A percentile compares a stretch with the other conserved stretches of the same genome.
Conservation (phyloP, 30 jellyfish, hydroid and myxozoan genomes). For the Haliclystus octoradiatus region DNA sequence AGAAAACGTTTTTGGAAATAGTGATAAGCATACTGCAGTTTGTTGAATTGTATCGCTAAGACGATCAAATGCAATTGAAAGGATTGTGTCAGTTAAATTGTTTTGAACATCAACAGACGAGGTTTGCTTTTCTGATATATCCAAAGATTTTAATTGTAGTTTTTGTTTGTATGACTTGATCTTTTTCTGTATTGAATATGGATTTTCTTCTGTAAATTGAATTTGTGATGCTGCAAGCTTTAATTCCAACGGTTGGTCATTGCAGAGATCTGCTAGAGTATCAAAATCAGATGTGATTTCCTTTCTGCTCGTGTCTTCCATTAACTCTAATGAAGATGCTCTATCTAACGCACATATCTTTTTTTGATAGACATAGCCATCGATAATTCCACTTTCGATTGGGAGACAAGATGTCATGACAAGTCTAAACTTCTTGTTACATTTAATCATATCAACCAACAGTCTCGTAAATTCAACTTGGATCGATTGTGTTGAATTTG, state of each 20-base stretch:
- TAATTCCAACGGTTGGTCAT: neutral
- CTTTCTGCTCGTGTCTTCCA: neutral
- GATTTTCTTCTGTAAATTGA: neutral
- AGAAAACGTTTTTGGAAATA: neutral
- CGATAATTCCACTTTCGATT: neutral
- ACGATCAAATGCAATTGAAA: neutral
- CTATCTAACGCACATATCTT: neutral
- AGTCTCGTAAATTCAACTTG: too few relatives aligned
- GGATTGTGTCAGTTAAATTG: neutral
- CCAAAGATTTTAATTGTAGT: neutral
- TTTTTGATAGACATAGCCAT: neutral
- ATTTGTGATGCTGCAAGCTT: neutral
- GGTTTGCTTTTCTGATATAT: neutral
- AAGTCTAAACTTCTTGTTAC: neutral
- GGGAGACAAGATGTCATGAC: neutral
- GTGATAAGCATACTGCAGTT: neutral
- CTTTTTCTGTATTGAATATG: too few relatives aligned
- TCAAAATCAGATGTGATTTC: neutral
- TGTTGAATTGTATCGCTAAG: neutral
- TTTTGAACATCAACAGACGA: neutral
- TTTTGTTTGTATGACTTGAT: too few relatives aligned
- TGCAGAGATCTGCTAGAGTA: neutral
- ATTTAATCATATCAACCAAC: too few relatives aligned
- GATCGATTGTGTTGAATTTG: neutral
- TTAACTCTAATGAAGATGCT: neutral